Conservation (phyloP, 2,113 vertebrate species). For the Peromyscus californicus region DNA sequence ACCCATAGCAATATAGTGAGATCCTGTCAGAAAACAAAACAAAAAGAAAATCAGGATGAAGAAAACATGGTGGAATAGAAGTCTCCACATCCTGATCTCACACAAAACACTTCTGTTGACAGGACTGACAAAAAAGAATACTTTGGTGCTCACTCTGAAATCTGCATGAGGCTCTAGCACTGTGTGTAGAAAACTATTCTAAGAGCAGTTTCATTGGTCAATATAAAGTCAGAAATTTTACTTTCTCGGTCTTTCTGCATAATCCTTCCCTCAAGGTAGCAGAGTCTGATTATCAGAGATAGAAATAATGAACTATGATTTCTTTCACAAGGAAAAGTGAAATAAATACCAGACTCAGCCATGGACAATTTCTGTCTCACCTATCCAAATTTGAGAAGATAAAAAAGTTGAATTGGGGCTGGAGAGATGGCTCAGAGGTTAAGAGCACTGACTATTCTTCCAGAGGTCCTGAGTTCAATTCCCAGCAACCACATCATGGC, state of each 20-base stretch:
- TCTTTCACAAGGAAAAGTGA: not conserved
- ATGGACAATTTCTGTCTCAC: not conserved
- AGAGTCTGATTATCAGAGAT: not conserved
- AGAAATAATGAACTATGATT: not conserved
- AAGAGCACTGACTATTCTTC: too few relatives aligned
- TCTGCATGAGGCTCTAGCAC: not conserved
- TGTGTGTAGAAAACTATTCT: not conserved
- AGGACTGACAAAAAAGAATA: not conserved
- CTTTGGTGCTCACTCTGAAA: not conserved
- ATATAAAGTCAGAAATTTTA: too few relatives aligned
- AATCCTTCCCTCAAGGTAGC: not conserved
- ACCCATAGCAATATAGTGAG: not conserved
- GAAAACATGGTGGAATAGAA: not conserved
- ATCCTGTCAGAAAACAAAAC: not conserved
- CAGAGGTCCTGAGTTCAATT: too few relatives aligned
- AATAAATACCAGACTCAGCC: not conserved
- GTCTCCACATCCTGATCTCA: not conserved
- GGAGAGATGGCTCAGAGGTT: too few relatives aligned
- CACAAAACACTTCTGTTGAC: not conserved
- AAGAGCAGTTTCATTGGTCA: not conserved
- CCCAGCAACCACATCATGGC: too few relatives aligned
- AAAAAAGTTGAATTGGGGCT: too few relatives aligned
- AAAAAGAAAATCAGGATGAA: not conserved
- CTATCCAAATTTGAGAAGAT: not conserved
- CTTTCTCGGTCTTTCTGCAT: not conserved